Base-by-base conservation (phyloP, 1,140 invertebrate species). In the Caenorhabditis tropicalis region DNA sequence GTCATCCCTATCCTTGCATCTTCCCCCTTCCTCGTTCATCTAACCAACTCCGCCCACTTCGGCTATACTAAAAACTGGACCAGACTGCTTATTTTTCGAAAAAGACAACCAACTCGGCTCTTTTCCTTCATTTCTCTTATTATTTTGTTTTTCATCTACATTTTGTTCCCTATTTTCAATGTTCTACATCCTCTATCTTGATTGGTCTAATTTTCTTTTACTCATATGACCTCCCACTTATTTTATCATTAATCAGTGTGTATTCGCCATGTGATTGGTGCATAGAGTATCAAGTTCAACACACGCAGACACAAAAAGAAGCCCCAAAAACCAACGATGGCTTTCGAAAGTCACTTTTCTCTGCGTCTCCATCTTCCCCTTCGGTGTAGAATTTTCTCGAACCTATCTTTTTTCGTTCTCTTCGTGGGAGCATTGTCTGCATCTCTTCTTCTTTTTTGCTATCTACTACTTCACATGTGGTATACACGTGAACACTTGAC, bases 311-410 rank as follows among this genome's bases (percentile, higher is more conserved):
- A 74, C 16, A 43, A 74, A 46, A 74, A n/a, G 7, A 6, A 24
- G 36, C 36, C 10, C 36, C 65, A 36, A 74, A 74, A 43, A 43
- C 65, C 36, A 74, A 31, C 65, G n/a, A 9, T 31, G 65, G 43
- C n/a, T 74, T 74, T 74, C 65, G 65, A 74, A 74, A 74, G 36
- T 74, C 36, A 74, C 65, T 33, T 43, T 43, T 43, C 36, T 74
- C 65, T 74, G 36, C n/a, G 33, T 43, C 36, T 74, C 65, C 43
- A 5, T 27, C 19, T 10, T 74, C n/a, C n/a, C 24, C 36, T 74
- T 12, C 65, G 15, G n/a, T 31, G 24, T 43, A 24, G 21, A 74
- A 74, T 27, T 1, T 74, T 74, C 65, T 74, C 65, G 58, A 65
- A 65, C 33, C 15, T 36, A 16, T 74, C 33, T 74, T 39, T 74